phyloP scores from a whole-genome alignment of 1,140 invertebrate species.

The Drosophila yakuba region DNA sequence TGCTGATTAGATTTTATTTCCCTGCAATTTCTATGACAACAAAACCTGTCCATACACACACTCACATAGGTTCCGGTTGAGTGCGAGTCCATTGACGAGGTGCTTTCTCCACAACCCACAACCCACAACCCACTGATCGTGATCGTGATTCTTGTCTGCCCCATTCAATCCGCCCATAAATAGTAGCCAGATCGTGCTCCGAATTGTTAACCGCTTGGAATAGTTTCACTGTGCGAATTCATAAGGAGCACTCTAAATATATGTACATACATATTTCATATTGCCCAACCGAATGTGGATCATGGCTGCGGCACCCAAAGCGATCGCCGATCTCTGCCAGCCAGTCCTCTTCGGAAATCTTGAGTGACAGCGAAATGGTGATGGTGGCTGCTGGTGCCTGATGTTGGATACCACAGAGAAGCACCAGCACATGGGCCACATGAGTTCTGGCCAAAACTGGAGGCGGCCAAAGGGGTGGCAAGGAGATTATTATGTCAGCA shows the following conservation, averaged over 20 bases:
- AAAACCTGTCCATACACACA: neutral
- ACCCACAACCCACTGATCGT: neutral
- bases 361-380: constrained; percentile 31
- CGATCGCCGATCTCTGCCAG: constrained; percentile 5
- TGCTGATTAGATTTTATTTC: constrained; percentile 55
- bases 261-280: neutral
- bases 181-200: constrained; percentile 8
- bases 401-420: constrained; percentile 3
- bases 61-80: constrained; percentile 7
- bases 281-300: constrained; percentile 33
- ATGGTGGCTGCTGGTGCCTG: neutral
- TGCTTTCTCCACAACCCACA: constrained; percentile 9
- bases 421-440: constrained; percentile 7
- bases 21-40: neutral
- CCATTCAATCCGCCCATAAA: neutral
- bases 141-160: constrained; percentile 2
- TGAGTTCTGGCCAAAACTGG: constrained; percentile 25
- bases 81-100: neutral
- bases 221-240: constrained; percentile 4
- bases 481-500: constrained; percentile 64
- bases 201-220: constrained; percentile 11
- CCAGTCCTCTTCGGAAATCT: constrained; percentile 12
- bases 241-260: neutral
- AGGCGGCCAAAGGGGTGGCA: neutral
- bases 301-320: constrained; percentile 27